Evolutionary conservation across 2,797 vertebrate species (phyloP).

Genomic region (Poeciliopsis infans): DNA sequence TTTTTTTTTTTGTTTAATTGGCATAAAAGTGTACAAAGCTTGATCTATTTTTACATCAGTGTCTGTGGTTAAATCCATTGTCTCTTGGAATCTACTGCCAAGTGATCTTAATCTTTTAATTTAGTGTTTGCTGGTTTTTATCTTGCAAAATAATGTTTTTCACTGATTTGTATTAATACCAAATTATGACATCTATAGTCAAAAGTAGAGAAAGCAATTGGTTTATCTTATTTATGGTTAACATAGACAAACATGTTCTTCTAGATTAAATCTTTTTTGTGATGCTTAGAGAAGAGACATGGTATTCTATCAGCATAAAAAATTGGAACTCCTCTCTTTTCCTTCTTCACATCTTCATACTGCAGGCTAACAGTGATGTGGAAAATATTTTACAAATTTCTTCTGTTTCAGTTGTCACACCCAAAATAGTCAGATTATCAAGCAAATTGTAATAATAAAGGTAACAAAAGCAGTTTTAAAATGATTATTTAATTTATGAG

Average conservation of each 20-base stretch:
- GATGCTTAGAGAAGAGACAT: conserved; percentile 2
- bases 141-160: conserved; percentile 7
- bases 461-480: not conserved
- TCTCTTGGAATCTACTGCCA: not conserved
- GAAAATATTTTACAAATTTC: not conserved
- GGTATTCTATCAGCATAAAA: no score
- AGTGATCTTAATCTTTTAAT: conserved; percentile 31
- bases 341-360: not conserved
- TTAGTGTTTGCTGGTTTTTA: conserved; percentile 5
- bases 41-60: conserved; percentile 1
- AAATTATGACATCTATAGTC: not conserved
- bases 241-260: not conserved
- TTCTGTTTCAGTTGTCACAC: not conserved
- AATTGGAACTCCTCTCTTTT: not conserved
- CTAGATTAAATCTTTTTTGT: conserved; percentile 1
- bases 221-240: conserved; percentile 2
- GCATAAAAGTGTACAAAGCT: not conserved
- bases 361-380: not conserved
- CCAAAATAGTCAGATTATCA: not conserved
- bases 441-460: not conserved
- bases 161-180: conserved; percentile 1
- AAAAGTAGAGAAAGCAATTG: not conserved
- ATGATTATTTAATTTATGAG: not conserved
- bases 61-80: not conserved
- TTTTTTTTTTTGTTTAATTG: not conserved